Evolutionary conservation across 2,888 invertebrate species (phyloP).

Genomic region (Timema podura): DNA sequence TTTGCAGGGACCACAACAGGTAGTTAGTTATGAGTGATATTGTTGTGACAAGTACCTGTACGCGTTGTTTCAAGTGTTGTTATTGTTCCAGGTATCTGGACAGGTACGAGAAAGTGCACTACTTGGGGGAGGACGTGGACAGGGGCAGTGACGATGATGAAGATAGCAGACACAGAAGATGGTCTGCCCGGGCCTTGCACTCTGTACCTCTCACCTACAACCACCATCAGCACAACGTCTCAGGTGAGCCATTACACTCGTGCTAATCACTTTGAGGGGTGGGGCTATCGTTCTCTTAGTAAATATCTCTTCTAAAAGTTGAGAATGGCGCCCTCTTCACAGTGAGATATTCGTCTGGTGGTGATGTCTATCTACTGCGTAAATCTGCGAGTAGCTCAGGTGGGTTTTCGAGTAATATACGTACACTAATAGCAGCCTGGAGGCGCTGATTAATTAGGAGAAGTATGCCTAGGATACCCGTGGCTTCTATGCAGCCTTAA

Average conservation of each 20-base stretch:
- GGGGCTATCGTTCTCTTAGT: not conserved
- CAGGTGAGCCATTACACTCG: conserved; percentile 49
- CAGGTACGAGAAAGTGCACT: conserved; percentile 87
- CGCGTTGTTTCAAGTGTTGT: no score
- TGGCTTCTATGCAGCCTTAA: no score
- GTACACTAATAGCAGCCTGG: no score
- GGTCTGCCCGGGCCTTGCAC: conserved; percentile 59
- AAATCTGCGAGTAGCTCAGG: no score
- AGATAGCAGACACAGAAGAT: conserved; percentile 64
- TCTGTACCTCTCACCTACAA: conserved; percentile 73
- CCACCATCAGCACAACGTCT: conserved; percentile 69
- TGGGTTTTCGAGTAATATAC: no score
- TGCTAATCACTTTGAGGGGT: not conserved
- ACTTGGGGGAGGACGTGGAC: conserved; percentile 85
- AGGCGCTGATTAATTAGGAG: no score
- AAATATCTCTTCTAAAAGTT: not conserved
- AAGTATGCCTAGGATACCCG: no score
- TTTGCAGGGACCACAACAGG: no score
- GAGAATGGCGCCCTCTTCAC: not conserved
- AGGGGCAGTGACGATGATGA: conserved; percentile 73
- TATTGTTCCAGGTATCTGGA: conserved; percentile 57
- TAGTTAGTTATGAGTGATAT: no score
- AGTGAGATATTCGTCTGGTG: no score
- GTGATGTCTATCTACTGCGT: no score
- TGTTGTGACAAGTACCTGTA: no score